These are phyloP conservation scores for Acanthosoma haemorrhoidale DNA, from an alignment of 2,888 invertebrate genomes.

Conservation along the genomic window DNA sequence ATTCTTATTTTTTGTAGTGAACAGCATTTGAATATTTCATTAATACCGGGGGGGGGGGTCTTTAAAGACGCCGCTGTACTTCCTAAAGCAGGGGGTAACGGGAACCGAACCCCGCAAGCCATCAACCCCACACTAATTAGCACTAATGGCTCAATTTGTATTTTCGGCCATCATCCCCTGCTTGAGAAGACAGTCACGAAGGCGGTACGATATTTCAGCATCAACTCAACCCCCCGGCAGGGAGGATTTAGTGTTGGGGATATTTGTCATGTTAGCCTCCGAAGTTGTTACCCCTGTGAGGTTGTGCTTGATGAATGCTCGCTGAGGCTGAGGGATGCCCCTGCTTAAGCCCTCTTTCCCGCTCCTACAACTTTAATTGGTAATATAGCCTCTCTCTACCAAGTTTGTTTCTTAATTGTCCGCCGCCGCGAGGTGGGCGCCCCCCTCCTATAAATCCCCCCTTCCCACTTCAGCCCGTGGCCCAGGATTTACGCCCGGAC, in stretches of 20 bases:
- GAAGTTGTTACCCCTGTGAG: not conserved
- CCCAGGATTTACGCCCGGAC: constrained; percentile 4
- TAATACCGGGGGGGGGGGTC: no score
- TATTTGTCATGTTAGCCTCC: constrained; percentile 6
- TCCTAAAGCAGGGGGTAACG: no score
- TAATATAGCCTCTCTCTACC: not conserved
- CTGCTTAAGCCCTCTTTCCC: not conserved
- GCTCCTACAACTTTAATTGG: constrained; percentile 6
- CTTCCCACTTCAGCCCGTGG: not conserved
- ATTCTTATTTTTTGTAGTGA: no score
- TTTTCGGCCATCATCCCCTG: no score
- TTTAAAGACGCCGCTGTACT: no score
- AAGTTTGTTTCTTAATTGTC: constrained; percentile 14
- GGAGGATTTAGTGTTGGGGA: not conserved
- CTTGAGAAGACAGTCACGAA: constrained; percentile 12
- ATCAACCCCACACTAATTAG: no score
- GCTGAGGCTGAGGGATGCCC: not conserved
- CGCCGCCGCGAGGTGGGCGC: not conserved
- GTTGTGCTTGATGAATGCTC: constrained; percentile 5
- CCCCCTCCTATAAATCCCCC: not conserved
- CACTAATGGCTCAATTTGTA: no score
- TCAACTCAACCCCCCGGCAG: not conserved
- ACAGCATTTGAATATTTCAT: no score
- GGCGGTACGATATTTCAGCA: not conserved
- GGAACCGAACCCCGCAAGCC: no score